Conservation (phyloP, 1,140 invertebrate species). For the Aricia agestis region DNA sequence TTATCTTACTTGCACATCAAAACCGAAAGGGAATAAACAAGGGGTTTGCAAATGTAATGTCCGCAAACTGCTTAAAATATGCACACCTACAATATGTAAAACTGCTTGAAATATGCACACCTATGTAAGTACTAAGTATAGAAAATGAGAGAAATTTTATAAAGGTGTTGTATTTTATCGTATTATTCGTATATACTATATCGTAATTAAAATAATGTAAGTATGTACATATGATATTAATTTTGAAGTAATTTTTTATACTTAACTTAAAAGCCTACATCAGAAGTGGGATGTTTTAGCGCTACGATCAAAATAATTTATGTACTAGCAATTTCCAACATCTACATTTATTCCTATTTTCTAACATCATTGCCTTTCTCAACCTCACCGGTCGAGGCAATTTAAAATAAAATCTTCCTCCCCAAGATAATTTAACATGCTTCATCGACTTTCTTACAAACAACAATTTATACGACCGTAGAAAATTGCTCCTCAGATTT, state of each 20-base stretch:
- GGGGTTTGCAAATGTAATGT: background rate
- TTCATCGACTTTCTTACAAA: constrained; percentile 43
- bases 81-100: background rate
- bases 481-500: constrained; percentile 65
- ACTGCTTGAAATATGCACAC: too few relatives aligned
- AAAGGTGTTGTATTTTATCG: too few relatives aligned
- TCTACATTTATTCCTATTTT: too few relatives aligned
- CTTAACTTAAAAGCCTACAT: too few relatives aligned
- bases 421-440: constrained; percentile 59
- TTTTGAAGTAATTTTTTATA: too few relatives aligned
- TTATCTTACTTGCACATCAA: constrained; percentile 41
- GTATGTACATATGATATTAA: background rate
- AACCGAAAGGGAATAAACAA: constrained; percentile 3
- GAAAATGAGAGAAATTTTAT: too few relatives aligned
- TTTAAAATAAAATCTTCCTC: constrained; percentile 56
- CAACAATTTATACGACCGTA: constrained; percentile 29
- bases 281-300: too few relatives aligned
- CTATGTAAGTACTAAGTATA: background rate
- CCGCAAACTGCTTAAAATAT: constrained; percentile 1
- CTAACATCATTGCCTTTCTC: constrained; percentile 34
- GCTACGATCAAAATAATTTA: too few relatives aligned
- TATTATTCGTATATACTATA: too few relatives aligned
- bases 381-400: constrained; percentile 45
- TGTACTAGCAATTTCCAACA: too few relatives aligned
- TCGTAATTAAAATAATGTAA: too few relatives aligned